These are phyloP conservation scores for Virgularia gustaviana DNA, from an alignment of 92 coral and sea anemone species.

Conservation along the genomic window DNA sequence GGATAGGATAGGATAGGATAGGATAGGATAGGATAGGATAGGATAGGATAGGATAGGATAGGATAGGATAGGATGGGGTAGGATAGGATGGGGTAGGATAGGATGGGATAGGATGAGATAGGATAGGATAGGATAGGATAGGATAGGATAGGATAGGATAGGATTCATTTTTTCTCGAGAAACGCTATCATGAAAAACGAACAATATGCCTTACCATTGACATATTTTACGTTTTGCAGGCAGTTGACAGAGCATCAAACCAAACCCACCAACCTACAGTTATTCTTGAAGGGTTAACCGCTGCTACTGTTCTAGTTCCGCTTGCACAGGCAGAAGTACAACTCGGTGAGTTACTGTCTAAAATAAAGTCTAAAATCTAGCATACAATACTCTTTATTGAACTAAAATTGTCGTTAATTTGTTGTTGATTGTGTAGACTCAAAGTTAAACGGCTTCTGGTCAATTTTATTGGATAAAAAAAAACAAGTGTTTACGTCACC, in stretches of 20 bases:
- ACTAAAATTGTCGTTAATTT: neutral
- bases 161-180: too few relatives aligned
- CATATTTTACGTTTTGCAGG: slow-evolving; percentile 36
- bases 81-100: too few relatives aligned
- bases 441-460: slow-evolving; percentile 80
- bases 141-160: too few relatives aligned
- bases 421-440: slow-evolving; percentile 55
- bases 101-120: too few relatives aligned
- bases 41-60: too few relatives aligned
- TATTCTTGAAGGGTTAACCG: slow-evolving; percentile 73
- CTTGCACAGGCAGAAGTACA: slow-evolving; percentile 78
- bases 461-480: slow-evolving; percentile 71
- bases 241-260: slow-evolving; percentile 72
- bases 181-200: too few relatives aligned
- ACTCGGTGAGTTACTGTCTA: slow-evolving; percentile 67
- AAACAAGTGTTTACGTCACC: slow-evolving; percentile 79
- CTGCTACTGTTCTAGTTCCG: slow-evolving; percentile 66
- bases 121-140: too few relatives aligned
- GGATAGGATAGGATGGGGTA: too few relatives aligned
- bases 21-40: too few relatives aligned
- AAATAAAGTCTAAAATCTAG: too few relatives aligned
- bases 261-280: slow-evolving; percentile 78
- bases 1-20: too few relatives aligned
- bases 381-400: too few relatives aligned
- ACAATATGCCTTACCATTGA: neutral